Evolutionary conservation across 2,888 invertebrate genomes (phyloP).

Genomic region (Drosophila rellima): DNA sequence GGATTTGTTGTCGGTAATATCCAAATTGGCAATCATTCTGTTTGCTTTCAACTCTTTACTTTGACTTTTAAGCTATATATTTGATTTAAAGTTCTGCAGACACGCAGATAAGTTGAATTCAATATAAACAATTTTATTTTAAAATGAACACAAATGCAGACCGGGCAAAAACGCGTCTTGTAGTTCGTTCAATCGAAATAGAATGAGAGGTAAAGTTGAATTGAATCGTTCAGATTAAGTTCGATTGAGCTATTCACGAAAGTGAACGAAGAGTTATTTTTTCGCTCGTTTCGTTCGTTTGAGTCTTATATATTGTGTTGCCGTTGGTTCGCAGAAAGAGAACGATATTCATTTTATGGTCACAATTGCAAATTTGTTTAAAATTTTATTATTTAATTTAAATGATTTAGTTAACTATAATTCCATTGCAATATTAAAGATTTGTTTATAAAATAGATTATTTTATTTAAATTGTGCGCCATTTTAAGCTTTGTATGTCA

Average conservation of each 20-base stretch:
- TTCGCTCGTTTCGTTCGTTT: too few species aligned
- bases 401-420: too few species aligned
- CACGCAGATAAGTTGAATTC: slow-evolving; percentile 10
- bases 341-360: too few species aligned
- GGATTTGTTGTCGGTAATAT: slow-evolving; percentile 87
- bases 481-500: background rate
- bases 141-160: slow-evolving; percentile 39
- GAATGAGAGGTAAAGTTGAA: slow-evolving; percentile 34
- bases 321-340: too few species aligned
- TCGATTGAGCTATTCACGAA: too few species aligned
- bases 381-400: too few species aligned
- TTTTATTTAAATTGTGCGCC: background rate
- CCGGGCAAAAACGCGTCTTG: slow-evolving; percentile 56
- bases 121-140: slow-evolving; percentile 34
- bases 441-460: background rate
- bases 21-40: slow-evolving; percentile 82
- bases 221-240: too few species aligned
- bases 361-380: too few species aligned
- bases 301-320: too few species aligned
- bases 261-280: too few species aligned
- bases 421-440: background rate
- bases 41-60: slow-evolving; percentile 17
- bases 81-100: slow-evolving; percentile 12
- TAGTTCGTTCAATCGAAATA: slow-evolving; percentile 52
- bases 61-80: slow-evolving; percentile 23